phyloP scores from a whole-genome alignment of 2,113 vertebrate species.

The Aix galericulata region DNA sequence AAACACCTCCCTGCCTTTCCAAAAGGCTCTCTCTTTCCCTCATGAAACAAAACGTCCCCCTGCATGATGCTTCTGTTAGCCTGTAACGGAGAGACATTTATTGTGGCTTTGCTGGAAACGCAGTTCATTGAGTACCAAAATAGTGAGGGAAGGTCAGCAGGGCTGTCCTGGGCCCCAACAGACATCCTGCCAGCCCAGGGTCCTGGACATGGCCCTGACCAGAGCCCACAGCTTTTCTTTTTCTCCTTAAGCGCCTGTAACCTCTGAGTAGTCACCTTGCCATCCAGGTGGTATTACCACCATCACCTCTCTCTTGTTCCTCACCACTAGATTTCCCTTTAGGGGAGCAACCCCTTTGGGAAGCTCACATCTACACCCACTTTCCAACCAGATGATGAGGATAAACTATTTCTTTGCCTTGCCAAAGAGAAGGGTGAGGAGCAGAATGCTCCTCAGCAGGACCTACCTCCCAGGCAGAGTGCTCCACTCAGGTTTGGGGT shows the following conservation, averaged over 20 bases:
- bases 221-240: rapidly evolving
- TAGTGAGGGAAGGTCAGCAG: background rate
- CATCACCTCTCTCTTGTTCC: background rate
- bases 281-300: background rate
- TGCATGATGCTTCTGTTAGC: background rate
- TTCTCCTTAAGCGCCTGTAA: background rate
- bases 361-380: background rate
- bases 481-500: background rate
- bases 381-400: background rate
- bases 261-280: background rate
- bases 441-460: background rate
- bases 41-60: background rate
- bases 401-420: background rate
- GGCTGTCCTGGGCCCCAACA: background rate
- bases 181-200: background rate
- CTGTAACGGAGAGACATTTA: background rate
- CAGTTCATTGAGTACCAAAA: background rate
- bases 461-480: background rate
- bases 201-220: background rate
- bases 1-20: background rate
- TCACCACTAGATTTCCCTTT: background rate
- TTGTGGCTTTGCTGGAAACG: background rate
- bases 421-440: background rate
- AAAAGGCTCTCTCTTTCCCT: background rate
- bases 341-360: background rate